phyloP scores from a whole-genome alignment of 2,888 invertebrate species.

The Stenodera caucasica region DNA sequence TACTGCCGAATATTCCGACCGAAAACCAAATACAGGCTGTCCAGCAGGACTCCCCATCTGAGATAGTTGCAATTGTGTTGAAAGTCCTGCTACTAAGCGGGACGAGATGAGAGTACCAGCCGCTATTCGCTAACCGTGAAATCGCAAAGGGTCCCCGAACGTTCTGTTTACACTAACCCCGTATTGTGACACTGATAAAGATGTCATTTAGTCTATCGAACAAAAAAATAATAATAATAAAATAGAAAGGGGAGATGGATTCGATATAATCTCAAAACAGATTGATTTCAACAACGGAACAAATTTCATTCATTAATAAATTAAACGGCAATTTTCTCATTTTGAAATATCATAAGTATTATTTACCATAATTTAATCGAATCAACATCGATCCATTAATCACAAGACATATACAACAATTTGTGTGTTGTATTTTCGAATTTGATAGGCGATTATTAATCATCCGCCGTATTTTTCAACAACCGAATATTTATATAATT shows the following conservation, averaged over 20 bases:
- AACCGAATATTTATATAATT: too few species aligned
- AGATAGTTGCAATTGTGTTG: background rate
- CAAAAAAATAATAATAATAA: slow-evolving; percentile 31
- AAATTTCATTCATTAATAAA: slow-evolving; percentile 1
- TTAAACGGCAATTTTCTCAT: background rate
- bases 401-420: slow-evolving; percentile 39
- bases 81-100: background rate
- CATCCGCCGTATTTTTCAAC: too few species aligned
- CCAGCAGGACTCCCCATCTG: too few species aligned
- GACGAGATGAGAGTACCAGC: background rate
- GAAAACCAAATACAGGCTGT: too few species aligned
- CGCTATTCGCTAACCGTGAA: slow-evolving; percentile 38
- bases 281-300: background rate
- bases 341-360: slow-evolving; percentile 21
- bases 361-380: slow-evolving; percentile 28
- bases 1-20: slow-evolving; percentile 12
- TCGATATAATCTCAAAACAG: background rate
- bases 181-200: slow-evolving; percentile 49
- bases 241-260: background rate
- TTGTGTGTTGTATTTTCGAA: slow-evolving; percentile 37
- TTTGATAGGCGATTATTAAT: too few species aligned
- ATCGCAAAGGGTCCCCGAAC: slow-evolving; percentile 50
- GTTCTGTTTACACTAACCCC: slow-evolving; percentile 56
- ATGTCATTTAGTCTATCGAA: slow-evolving; percentile 42
- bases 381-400: slow-evolving; percentile 41